Base-by-base conservation (phyloP, 1,140 invertebrate genomes). In the Orius laevigatus region DNA sequence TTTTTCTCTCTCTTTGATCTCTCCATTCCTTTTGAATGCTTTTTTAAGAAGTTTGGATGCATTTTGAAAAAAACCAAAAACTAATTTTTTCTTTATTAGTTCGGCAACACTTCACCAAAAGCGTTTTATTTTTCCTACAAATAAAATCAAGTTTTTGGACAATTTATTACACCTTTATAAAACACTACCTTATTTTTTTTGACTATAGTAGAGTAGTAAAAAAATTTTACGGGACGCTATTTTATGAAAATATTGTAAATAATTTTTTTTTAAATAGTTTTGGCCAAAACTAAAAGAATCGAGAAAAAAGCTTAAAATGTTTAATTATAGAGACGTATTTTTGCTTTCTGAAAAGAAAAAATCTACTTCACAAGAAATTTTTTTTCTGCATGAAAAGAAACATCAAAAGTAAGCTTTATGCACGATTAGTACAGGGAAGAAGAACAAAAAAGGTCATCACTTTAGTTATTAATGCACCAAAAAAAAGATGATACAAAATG, bases 11-110 rank as follows among this genome's bases (percentile, higher is more conserved):
- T 38, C 15, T n/a, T n/a, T 25, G 8, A 25, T 25, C 8, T 25
- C 25, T 25, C 25, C 8, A 25, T 25, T 25, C 25, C 25, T 25
- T 25, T 25, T 25, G 25, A 25, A 25, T 25, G 25, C 36, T 38
- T 38, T 12, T 38, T 38, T 38, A 12, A 12, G 3, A 15, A n/a
- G 49, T 54, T 47, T 5, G n/a, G 5, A 36, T 47, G n/a, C 36
- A 38, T 38, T 38, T 38, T 38, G 36, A 38, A 38, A 10, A 14
- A 38, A 12, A 4, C 25, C 3, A 25, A 25, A 25, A 25, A 25
- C 25, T 25, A 25, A 25, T 25, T 25, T 25, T 25, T 25, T 25
- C 8, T 25, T 25, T 4, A 25, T 14, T 38, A 14, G 36, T 16
- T 38, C 10, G 36, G n/a, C n/a, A 14, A 12, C 15, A 16, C 15